Evolutionary conservation across 92 coral and sea anemone species (phyloP), one percentile per base, ranked within the genome.

Genomic region (Pocillopora grandis): DNA sequence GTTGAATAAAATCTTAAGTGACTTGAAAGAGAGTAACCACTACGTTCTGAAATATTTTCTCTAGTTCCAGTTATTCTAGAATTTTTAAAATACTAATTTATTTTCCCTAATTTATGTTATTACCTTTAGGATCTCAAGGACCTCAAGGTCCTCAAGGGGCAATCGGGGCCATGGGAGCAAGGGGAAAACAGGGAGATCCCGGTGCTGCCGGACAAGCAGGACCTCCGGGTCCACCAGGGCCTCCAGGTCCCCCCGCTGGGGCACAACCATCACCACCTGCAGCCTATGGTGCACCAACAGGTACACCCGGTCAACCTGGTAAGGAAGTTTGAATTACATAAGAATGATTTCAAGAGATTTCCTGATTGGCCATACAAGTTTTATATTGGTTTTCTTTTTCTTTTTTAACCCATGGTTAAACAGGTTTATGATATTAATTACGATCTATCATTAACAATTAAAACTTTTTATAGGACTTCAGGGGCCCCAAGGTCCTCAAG

Each of bases 211-310:
- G 85, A 21, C 63, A 85, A 8, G 72, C 66, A 12, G 84, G 84
- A 35, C 82, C 83, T 14, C 84, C 84, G 55, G 79, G 84, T 3
- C 58, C 89, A 16, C n/a, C 81, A 8, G 98, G 98, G 18, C 93
- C 81, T 17, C 94, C 98, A 65, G 95, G 95, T 80, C 92, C 92
- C 21, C 93, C 97, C 52, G 52, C 52, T 31, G 98, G 97, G 36
- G 84, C 90, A 20, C 97, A 58, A 11, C 70, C 76, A 31, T 1
- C 72, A 21, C 1, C 36, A 9, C 18, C 77, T 10, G 20, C 56
- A 1, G 1, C 85, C 4, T 49, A 11, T 0, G 77, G 36, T 4
- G 18, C 76, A 3, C 61, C 72, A 11, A 61, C 59, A 12, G 70
- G 84, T 77, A 66, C 76, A 1, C 58, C 66, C 31, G 84, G 82